These are phyloP conservation scores for Alsophila aescularia DNA, from an alignment of 2,888 invertebrate species.

Conservation along the genomic window DNA sequence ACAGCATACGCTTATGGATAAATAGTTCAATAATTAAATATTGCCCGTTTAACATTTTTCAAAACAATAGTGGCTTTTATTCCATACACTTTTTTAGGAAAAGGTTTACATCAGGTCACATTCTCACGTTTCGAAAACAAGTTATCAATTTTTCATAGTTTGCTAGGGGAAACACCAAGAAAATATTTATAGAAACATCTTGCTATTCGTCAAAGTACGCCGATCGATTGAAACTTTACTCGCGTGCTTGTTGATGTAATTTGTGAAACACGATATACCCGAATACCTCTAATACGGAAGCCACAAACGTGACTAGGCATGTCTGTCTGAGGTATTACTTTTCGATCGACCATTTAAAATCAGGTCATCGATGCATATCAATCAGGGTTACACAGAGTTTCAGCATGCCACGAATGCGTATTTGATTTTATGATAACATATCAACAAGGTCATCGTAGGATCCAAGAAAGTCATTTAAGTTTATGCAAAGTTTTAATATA, in stretches of 20 bases:
- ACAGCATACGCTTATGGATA: too few relatives aligned
- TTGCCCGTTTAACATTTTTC: too few relatives aligned
- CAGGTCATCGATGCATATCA: conserved; percentile 44
- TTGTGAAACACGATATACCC: conserved; percentile 42
- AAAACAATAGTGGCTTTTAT: too few relatives aligned
- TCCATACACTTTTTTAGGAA: too few relatives aligned
- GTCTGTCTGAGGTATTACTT: conserved; percentile 31
- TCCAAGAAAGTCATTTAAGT: background rate
- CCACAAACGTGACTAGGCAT: conserved; percentile 31
- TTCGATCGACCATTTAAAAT: conserved; percentile 35
- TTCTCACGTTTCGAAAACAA: too few relatives aligned
- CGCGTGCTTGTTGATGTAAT: conserved; percentile 48
- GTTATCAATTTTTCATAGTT: too few relatives aligned
- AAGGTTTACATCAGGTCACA: too few relatives aligned
- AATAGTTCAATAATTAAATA: too few relatives aligned
- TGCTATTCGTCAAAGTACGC: conserved; percentile 16
- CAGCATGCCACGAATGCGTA: conserved; percentile 23
- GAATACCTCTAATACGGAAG: conserved; percentile 36
- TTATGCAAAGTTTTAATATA: conserved; percentile 30
- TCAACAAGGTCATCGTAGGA: conserved; percentile 16
- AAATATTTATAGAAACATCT: too few relatives aligned
- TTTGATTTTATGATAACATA: conserved; percentile 10
- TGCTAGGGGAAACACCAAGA: too few relatives aligned
- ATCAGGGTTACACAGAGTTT: conserved; percentile 24
- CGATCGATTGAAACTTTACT: conserved; percentile 29